Base-by-base conservation (phyloP, 2,113 vertebrate genomes). In the Tetrao urogallus region DNA sequence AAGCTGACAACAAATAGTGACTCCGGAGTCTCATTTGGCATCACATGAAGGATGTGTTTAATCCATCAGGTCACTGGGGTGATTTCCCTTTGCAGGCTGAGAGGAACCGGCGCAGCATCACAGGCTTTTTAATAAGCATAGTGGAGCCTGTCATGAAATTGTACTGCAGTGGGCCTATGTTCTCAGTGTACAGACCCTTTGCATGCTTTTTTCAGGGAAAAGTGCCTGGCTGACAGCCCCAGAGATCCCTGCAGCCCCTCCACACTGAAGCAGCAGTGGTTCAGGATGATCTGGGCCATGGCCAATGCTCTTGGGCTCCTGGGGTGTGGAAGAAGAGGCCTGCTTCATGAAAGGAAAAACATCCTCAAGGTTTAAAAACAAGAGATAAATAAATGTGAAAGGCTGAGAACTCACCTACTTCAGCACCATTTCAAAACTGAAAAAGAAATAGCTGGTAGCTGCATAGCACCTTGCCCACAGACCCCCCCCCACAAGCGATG, bases 51-150 rank as follows among this genome's bases (percentile, higher is more conserved):
- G 45, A 66, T 50, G 38, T 32, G 16, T 28, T 72, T 38, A 34
- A 71, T 40, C 52, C 28, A 5, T 34, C 36, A 25, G 21, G n/a
- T 52, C 28, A 82, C 11, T 50, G 50, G 58, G 64, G 82, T 40
- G 58, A 19, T 82, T 77, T 34, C 65, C 50, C 45, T 43, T 18
- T 25, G 71, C 20, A 42, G 65, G 42, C 43, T 34, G 36, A 77
- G 38, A 19, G 19, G 69, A 22, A n/a, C 15, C 28, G 15, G 28
- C 5, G 43, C 28, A 73, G 27, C 1, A 1, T 18, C 30, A n/a
- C 0, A 3, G 8, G 3, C 2, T 60, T 74, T 45, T 14, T n/a
- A 54, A 56, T 34, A 42, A 47, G 11, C 24, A 27, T 6, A 10
- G 34, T 5, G 13, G 50, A 80, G 8, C n/a, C 34, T 47, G 47